A percentile compares a stretch with the other conserved stretches of the same genome.
Conservation (phyloP, 2,888 invertebrate genomes). For the Cheilosia scutellata region DNA sequence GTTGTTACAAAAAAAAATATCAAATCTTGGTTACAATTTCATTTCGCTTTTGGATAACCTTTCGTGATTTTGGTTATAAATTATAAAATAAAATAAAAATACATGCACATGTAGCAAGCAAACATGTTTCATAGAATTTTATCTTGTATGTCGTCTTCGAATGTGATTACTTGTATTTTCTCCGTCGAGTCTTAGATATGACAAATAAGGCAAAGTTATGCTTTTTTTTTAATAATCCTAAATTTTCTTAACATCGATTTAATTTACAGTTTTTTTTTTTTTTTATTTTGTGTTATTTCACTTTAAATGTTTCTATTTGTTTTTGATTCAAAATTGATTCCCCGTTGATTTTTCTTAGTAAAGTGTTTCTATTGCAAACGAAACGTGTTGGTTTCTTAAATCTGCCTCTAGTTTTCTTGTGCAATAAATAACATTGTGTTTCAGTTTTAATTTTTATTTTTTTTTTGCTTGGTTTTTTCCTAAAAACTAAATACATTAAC, state of each 20-base stretch:
- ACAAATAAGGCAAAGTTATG: constrained; percentile 54
- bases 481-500: constrained; percentile 2
- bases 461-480: no score
- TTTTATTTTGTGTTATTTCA: constrained; percentile 5
- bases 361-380: constrained; percentile 35
- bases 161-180: constrained; percentile 16
- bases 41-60: no score
- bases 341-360: constrained; percentile 23
- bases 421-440: no score
- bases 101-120: no score
- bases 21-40: no score
- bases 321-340: constrained; percentile 58
- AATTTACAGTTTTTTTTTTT: constrained; percentile 36
- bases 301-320: not conserved
- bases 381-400: not conserved
- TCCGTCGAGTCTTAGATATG: constrained; percentile 44
- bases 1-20: no score
- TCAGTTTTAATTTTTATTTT: no score
- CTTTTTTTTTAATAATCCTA: constrained; percentile 38
- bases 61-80: no score
- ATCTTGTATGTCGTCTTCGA: not conserved
- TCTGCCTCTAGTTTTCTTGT: no score
- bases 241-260: constrained; percentile 23
- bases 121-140: not conserved
- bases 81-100: no score